Percentiles rank a stretch among this genome's conserved stretches.
These are phyloP conservation scores for Danio aesculapii DNA, from an alignment of 2,797 vertebrate genomes.

Conservation along the genomic window DNA sequence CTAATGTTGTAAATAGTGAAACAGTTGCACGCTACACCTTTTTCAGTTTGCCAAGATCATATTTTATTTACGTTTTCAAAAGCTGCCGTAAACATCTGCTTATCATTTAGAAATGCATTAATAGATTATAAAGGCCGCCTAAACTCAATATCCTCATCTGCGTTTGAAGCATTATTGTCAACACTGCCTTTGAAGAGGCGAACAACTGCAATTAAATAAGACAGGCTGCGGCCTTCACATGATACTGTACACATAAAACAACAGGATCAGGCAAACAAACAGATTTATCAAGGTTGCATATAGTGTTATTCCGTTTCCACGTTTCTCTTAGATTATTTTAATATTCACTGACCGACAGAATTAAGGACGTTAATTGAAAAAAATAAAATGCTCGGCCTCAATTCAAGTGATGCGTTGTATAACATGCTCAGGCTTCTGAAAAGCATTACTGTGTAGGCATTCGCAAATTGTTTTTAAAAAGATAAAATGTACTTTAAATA, in stretches of 20 bases:
- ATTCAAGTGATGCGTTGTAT: background rate
- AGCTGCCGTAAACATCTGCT: constrained; percentile 75
- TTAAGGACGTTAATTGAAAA: background rate
- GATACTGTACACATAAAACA: constrained; percentile 40
- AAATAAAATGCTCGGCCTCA: background rate
- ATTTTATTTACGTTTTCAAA: constrained; percentile 63
- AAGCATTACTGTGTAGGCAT: background rate
- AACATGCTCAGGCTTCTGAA: background rate
- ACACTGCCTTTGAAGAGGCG: constrained; percentile 56
- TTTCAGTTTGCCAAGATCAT: constrained; percentile 49
- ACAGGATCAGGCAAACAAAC: background rate
- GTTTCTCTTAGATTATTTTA: background rate
- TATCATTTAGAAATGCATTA: constrained; percentile 76
- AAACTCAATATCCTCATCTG: constrained; percentile 62
- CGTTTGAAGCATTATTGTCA: constrained; percentile 61
- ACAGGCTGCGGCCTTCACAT: constrained; percentile 52
- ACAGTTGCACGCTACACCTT: constrained; percentile 57
- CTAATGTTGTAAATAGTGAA: constrained; percentile 29
- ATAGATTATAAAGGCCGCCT: constrained; percentile 71
- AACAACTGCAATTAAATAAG: constrained; percentile 44
- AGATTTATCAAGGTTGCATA: background rate
- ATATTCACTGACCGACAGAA: background rate
- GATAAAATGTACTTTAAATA: background rate
- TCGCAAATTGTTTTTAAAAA: background rate
- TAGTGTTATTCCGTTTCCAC: background rate